phyloP scores from a whole-genome alignment of 2,888 invertebrate species.

The Sinelater perroti region DNA sequence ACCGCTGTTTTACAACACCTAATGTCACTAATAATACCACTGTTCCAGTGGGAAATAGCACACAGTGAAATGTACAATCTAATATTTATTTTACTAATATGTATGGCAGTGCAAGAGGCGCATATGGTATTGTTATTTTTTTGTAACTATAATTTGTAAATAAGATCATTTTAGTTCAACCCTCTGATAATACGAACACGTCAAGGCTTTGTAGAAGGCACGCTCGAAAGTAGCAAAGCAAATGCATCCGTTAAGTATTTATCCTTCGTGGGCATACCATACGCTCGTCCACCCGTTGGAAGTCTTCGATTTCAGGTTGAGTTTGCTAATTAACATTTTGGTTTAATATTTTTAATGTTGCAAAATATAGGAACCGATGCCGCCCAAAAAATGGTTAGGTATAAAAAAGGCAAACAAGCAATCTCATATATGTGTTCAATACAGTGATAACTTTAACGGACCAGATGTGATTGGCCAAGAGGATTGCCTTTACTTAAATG shows the following conservation, averaged over 20 bases:
- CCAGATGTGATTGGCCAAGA: conserved; percentile 24
- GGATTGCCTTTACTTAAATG: conserved; percentile 27
- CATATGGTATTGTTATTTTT: no score
- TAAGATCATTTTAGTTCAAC: not conserved
- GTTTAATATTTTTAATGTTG: not conserved
- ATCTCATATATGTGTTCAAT: conserved; percentile 20
- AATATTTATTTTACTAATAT: no score
- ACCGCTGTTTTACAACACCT: no score
- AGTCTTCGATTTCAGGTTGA: conserved; percentile 24
- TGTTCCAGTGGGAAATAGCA: no score
- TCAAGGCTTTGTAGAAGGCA: conserved; percentile 23
- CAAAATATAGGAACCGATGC: conserved; percentile 19
- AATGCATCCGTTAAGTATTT: conserved; percentile 14
- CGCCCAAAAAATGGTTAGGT: conserved; percentile 13
- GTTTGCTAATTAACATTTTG: not conserved
- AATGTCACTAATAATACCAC: no score
- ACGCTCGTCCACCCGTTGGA: conserved; percentile 25
- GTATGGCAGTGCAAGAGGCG: no score
- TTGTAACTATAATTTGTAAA: no score
- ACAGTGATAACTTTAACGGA: conserved; percentile 15
- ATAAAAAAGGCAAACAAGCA: conserved; percentile 10
- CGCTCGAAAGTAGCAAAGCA: conserved; percentile 1
- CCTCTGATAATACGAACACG: conserved; percentile 18
- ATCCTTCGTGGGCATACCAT: conserved; percentile 23
- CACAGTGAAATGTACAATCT: no score